Conservation (phyloP, 2,113 vertebrate genomes). For the Fulmarus glacialis region DNA sequence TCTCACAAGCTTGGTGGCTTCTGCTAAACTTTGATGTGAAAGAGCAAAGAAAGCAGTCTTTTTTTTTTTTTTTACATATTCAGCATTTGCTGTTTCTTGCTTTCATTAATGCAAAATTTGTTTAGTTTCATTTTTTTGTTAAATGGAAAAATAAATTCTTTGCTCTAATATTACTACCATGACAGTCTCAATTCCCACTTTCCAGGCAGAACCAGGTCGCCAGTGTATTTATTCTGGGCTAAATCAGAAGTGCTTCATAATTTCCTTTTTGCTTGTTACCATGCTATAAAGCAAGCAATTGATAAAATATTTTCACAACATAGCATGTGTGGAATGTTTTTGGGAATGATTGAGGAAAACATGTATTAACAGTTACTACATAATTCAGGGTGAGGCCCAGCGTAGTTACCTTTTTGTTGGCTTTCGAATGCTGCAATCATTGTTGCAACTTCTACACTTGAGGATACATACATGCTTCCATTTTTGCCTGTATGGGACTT, state of each 20-base stretch:
- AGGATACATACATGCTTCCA: background rate
- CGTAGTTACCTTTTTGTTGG: background rate
- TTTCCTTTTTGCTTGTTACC: background rate
- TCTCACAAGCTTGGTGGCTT: background rate
- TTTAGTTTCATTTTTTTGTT: background rate
- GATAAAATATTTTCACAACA: background rate
- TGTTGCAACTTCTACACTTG: accelerated
- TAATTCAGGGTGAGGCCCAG: background rate
- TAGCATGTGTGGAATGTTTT: background rate
- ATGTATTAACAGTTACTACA: background rate
- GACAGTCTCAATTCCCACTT: background rate
- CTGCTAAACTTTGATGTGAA: background rate
- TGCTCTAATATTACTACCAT: background rate
- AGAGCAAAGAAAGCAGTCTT: background rate
- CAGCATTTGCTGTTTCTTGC: background rate
- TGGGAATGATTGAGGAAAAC: background rate
- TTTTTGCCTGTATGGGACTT: background rate
- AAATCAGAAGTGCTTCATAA: background rate
- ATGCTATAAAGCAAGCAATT: background rate
- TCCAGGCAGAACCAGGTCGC: background rate
- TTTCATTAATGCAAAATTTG: background rate
- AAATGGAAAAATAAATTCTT: background rate
- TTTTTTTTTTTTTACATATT: background rate
- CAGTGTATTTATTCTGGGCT: background rate
- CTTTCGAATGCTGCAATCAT: background rate